Evolutionary conservation across 1,140 invertebrate species (phyloP), one percentile per base, ranked within the genome.

Genomic region (Homarus americanus): DNA sequence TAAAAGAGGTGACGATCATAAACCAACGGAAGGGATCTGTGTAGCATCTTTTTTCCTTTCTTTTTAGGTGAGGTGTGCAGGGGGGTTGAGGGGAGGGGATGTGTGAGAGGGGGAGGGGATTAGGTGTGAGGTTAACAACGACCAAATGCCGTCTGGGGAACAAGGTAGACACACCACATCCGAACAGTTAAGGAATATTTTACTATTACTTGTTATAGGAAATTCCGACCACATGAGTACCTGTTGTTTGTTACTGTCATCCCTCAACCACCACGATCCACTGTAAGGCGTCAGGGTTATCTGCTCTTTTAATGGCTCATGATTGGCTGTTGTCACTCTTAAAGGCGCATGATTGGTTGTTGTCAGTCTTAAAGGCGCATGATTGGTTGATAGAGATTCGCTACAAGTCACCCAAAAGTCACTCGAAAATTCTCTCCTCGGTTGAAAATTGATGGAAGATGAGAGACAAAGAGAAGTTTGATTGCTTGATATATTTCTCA

Each of bases 11-110:
- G 69, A 63, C 28, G 36, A 86, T 75, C 83, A 86, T 86, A 76
- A 86, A 86, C 83, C 83, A 49, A 36, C 41, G 72, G 83, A 86
- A 53, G 83, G 69, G 40, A 72, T 86, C 79, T 86, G 75, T 75
- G 82, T 44, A 85, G 82, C 4, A 10, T 69, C 32, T 86, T 86
- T 86, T 73, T 83, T 53, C n/a, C n/a, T n/a, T n/a, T n/a, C n/a
- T n/a, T n/a, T n/a, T n/a, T n/a, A n/a, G n/a, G n/a, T n/a, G n/a
- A n/a, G n/a, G n/a, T n/a, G n/a, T n/a, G n/a, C n/a, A n/a, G n/a
- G n/a, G n/a, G n/a, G n/a, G n/a, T n/a, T n/a, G n/a, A n/a, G n/a
- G n/a, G n/a, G n/a, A n/a, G n/a, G n/a, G n/a, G n/a, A n/a, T n/a
- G n/a, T n/a, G n/a, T n/a, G n/a, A n/a, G n/a, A n/a, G n/a, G n/a